These are phyloP conservation scores for Sacculina carcini DNA, from an alignment of 2,888 invertebrate genomes.

Conservation along the genomic window DNA sequence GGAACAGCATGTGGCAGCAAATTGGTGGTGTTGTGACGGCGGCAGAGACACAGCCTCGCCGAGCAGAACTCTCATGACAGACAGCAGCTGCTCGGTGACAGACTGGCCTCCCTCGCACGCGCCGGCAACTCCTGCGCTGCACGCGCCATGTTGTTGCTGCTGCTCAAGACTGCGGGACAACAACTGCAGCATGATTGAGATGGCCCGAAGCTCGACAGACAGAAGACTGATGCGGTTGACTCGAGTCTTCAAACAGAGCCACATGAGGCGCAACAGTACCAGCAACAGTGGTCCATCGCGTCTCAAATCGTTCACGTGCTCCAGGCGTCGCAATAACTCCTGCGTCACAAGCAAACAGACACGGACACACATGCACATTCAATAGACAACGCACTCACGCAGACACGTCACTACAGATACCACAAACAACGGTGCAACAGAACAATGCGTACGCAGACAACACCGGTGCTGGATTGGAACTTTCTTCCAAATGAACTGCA, in stretches of 20 bases:
- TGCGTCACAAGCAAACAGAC: slow-evolving; percentile 18
- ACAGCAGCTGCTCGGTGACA: slow-evolving; percentile 66
- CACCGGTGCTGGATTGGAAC: too few relatives aligned
- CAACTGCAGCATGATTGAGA: slow-evolving; percentile 56
- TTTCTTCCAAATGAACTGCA: too few relatives aligned
- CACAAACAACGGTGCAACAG: too few relatives aligned
- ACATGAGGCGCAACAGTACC: slow-evolving; percentile 65
- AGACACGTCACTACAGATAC: too few relatives aligned
- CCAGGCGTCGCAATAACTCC: slow-evolving; percentile 57
- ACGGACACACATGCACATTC: too few relatives aligned
- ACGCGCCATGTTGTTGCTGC: too few relatives aligned
- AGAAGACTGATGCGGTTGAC: slow-evolving; percentile 48
- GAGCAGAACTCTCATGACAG: slow-evolving; percentile 74
- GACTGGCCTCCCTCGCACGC: slow-evolving; percentile 24
- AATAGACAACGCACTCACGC: too few relatives aligned
- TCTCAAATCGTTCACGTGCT: slow-evolving; percentile 56
- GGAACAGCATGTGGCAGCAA: slow-evolving; percentile 68
- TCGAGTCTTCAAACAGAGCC: slow-evolving; percentile 50
- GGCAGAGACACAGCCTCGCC: slow-evolving; percentile 70
- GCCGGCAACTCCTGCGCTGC: too few relatives aligned
- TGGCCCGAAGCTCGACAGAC: slow-evolving; percentile 53
- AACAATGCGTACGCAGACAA: too few relatives aligned
- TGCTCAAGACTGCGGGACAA: slow-evolving; percentile 33
- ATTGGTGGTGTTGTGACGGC: slow-evolving; percentile 50
- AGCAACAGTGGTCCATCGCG: slow-evolving; percentile 61